Evolutionary conservation across 1,140 invertebrate species (phyloP).

Genomic region (Drosophila sp.): DNA sequence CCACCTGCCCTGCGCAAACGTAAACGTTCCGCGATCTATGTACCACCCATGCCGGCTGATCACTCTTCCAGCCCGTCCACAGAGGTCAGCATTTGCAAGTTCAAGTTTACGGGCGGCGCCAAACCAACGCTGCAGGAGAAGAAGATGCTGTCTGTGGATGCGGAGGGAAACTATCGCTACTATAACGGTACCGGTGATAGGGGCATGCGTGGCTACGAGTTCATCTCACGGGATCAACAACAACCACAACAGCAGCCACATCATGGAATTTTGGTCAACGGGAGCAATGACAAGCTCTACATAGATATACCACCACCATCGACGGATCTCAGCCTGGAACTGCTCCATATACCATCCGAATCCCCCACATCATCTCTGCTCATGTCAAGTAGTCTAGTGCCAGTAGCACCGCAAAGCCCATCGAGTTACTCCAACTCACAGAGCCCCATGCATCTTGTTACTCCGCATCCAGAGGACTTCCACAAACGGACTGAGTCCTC

Average conservation of each 20-base stretch:
- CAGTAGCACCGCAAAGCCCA: slow-evolving; percentile 56
- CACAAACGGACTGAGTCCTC: slow-evolving; percentile 29
- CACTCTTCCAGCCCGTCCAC: slow-evolving; percentile 90
- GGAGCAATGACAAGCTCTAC: slow-evolving; percentile 85
- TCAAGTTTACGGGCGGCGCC: slow-evolving; percentile 95
- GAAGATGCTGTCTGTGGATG: slow-evolving; percentile 94
- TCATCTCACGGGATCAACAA: slow-evolving; percentile 89
- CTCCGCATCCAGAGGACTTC: slow-evolving; percentile 27
- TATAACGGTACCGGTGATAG: slow-evolving; percentile 92
- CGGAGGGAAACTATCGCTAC: slow-evolving; percentile 93
- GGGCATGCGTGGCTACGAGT: slow-evolving; percentile 90
- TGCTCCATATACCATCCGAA: slow-evolving; percentile 84
- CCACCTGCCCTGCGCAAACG: slow-evolving; percentile 87
- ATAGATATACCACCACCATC: slow-evolving; percentile 83
- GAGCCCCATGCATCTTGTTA: slow-evolving; percentile 51
- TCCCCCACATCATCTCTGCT: slow-evolving; percentile 75
- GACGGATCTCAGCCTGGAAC: slow-evolving; percentile 82
- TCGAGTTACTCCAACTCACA: slow-evolving; percentile 49
- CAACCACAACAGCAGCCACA: slow-evolving; percentile 84
- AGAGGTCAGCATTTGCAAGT: slow-evolving; percentile 95
- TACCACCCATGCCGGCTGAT: slow-evolving; percentile 90
- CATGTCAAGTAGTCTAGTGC: slow-evolving; percentile 48
- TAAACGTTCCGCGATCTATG: slow-evolving; percentile 92
- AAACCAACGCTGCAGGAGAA: slow-evolving; percentile 95
- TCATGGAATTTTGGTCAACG: slow-evolving; percentile 60